These are phyloP conservation scores for Pterois miles DNA, from an alignment of 2,797 vertebrate genomes.

Conservation along the genomic window DNA sequence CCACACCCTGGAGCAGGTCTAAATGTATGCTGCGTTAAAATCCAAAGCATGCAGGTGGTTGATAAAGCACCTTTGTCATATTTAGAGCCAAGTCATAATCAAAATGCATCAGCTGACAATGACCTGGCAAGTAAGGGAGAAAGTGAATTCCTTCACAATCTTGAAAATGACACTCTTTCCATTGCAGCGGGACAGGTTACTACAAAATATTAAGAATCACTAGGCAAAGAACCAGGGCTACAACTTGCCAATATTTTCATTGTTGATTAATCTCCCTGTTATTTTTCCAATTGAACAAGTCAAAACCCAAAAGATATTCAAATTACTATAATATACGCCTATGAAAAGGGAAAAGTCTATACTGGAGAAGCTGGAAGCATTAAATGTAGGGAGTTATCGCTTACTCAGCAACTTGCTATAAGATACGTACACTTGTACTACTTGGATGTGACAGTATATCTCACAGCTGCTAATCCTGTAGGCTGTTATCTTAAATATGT, in stretches of 20 bases:
- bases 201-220: neutral
- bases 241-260: neutral
- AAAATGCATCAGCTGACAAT: neutral
- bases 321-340: no score
- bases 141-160: neutral
- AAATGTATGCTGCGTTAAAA: neutral
- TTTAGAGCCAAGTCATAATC: neutral
- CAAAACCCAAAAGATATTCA: neutral
- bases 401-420: constrained; percentile 4
- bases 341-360: neutral
- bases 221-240: neutral
- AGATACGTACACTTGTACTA: neutral
- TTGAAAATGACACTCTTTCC: neutral
- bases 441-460: neutral
- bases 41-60: neutral
- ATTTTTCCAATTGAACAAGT: neutral
- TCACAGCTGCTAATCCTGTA: neutral
- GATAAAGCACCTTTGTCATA: neutral
- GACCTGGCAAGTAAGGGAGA: neutral
- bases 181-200: neutral
- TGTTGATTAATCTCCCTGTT: neutral
- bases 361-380: neutral
- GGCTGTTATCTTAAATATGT: neutral
- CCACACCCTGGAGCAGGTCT: neutral
- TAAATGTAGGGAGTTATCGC: neutral